Base-by-base conservation (phyloP, 2,888 invertebrate genomes). In the Anarsia innoxiella region DNA sequence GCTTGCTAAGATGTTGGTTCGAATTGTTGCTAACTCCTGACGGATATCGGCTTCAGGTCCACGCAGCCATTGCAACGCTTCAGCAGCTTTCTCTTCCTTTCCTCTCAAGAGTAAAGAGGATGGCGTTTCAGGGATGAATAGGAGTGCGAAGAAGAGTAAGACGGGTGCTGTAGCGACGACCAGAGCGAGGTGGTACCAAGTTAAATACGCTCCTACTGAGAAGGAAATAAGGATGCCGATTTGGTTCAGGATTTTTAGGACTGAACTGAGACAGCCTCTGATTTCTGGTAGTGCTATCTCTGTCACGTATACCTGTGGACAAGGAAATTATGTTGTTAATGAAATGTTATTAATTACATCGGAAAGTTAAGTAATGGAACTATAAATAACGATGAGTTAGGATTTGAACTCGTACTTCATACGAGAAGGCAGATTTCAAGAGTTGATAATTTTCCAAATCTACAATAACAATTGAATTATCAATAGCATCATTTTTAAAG, bases 271-370 rank as follows among this genome's bases (percentile, higher is more conserved):
- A 46, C 93, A 91, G 3, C 96, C 96, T 46, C 96, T 86, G 56
- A 94, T 91, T 44, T 93, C 91, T 14, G 94, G 93, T 23, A 94
- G 91, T 11, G 96, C 91, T 55, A 95, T 94, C 80, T 97, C 96
- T 51, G 94, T 94, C 55, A 96, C 91, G 83, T 96, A 97, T 45
- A 96, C 93, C 90, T 87, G 88, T 2, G 66, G 56, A 72, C 66
- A 76, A 75, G 45, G 39, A 53, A 46, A 39, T 27, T 23, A 25
- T 25, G 9, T 31, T 29, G 23, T 37, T 31, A 13, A 11, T 28
- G 13, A 16, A 3, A 15, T 14, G n/a, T 19, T 19, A 19, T 19
- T 3, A 19, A 19, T 5, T 19, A n/a, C n/a, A 19, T 19, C 4
- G 19, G 6, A 19, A 19, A 19, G 19, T 6, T 19, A 5, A 5